Percentiles rank a stretch among this genome's conserved stretches.
phyloP scores from a whole-genome alignment of 2,797 vertebrate genomes.

The Myotis planiceps region DNA sequence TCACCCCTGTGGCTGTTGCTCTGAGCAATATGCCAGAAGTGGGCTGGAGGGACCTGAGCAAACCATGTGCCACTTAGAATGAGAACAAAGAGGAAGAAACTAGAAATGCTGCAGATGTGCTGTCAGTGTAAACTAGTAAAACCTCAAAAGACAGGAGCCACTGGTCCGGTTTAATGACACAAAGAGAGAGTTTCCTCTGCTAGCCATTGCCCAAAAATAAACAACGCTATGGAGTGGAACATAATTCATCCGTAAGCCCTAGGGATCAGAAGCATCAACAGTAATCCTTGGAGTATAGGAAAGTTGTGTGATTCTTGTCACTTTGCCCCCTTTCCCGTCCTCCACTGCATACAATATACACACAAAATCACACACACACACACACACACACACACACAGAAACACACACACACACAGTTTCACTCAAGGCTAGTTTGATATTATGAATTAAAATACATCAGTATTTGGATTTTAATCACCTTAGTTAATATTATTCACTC shows the following conservation, averaged over 20 bases:
- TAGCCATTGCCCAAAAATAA: background rate
- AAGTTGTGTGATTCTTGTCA: background rate
- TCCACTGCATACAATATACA: background rate
- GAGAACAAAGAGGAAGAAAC: background rate
- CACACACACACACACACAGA: background rate
- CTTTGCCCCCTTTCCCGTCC: background rate
- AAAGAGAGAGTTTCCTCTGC: slow-evolving; percentile 22
- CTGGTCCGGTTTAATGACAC: background rate
- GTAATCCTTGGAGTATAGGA: background rate
- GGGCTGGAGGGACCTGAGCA: background rate
- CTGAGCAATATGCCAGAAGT: background rate
- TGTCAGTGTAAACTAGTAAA: background rate
- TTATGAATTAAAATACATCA: background rate
- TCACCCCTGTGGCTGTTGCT: background rate
- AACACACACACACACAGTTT: background rate
- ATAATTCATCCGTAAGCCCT: background rate
- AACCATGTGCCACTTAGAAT: background rate
- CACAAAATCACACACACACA: background rate
- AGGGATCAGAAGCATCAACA: background rate
- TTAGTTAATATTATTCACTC: background rate
- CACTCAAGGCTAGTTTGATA: background rate
- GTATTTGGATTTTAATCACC: background rate
- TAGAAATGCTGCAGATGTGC: background rate
- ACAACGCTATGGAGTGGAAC: background rate
- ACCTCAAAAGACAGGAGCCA: slow-evolving; percentile 30